A percentile compares a stretch with the other conserved stretches of the same genome.
Conservation (phyloP, 2,113 vertebrate species). For the Hippolais icterina region DNA sequence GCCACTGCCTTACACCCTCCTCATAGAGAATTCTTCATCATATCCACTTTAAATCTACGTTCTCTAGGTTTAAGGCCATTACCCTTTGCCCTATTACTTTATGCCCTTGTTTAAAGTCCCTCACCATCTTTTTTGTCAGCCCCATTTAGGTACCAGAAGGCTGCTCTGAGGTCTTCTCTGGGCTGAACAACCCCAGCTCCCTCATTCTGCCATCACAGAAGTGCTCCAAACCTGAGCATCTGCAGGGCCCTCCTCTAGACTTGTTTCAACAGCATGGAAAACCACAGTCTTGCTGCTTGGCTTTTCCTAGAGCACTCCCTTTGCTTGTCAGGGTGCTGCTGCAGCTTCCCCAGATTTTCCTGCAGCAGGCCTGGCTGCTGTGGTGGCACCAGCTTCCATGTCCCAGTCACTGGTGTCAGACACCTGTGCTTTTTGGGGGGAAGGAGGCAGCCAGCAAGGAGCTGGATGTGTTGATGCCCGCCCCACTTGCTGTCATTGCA, state of each 20-base stretch:
- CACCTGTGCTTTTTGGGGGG: not conserved
- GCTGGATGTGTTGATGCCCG: not conserved
- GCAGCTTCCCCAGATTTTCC: not conserved
- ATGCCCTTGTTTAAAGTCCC: not conserved
- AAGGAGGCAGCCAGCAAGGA: not conserved
- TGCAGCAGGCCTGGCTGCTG: not conserved
- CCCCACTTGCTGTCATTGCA: not conserved
- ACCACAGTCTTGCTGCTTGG: not conserved
- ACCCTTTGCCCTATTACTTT: not conserved
- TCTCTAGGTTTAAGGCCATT: not conserved
- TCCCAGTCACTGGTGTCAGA: not conserved
- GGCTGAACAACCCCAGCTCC: not conserved
- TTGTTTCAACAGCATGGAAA: not conserved
- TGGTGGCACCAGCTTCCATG: not conserved
- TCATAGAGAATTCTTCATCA: not conserved
- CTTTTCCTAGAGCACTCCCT: not conserved
- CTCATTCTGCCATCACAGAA: not conserved
- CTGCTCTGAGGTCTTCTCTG: not conserved
- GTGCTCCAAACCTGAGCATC: not conserved
- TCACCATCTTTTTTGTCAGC: not conserved
- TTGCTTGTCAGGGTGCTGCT: constrained; percentile 14
- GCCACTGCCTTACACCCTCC: not conserved
- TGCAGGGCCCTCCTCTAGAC: not conserved
- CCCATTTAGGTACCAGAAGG: not conserved
- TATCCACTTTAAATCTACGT: rapidly evolving